Evolutionary conservation across 37 sponge, comb jelly and placozoan genomes (phyloP).

Genomic region (Tethya wilhelma): DNA sequence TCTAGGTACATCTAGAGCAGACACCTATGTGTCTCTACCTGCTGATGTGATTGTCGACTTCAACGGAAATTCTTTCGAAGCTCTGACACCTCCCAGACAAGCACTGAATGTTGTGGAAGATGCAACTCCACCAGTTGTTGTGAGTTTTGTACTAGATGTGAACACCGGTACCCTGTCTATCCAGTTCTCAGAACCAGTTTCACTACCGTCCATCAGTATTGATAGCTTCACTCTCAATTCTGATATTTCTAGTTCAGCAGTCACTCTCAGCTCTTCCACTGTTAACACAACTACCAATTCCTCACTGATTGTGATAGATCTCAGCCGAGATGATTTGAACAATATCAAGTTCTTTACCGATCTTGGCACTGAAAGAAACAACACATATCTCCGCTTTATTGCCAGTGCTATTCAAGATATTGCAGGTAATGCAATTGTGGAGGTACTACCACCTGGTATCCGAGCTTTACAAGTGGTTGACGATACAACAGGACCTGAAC

Average conservation of each 20-base stretch:
- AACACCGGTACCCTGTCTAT: constrained; percentile 62
- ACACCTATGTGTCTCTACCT: constrained; percentile 68
- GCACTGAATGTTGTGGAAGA: constrained; percentile 67
- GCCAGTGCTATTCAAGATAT: constrained; percentile 54
- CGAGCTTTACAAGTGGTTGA: constrained; percentile 7
- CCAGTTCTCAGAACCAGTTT: constrained; percentile 80
- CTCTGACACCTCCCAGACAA: constrained; percentile 14
- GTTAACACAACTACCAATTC: constrained; percentile 21
- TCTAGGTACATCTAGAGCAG: constrained; percentile 52
- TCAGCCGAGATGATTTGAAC: constrained; percentile 60
- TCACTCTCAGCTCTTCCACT: constrained; percentile 38
- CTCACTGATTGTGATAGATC: constrained; percentile 44
- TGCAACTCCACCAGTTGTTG: constrained; percentile 47
- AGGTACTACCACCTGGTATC: constrained; percentile 45
- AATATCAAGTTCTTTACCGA: constrained; percentile 36
- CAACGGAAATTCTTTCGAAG: constrained; percentile 43
- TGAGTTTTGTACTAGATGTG: constrained; percentile 62
- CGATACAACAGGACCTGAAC: constrained; percentile 61
- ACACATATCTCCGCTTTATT: constrained; percentile 54
- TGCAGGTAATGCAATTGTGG: constrained; percentile 38
- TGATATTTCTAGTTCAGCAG: background rate
- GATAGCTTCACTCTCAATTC: constrained; percentile 42
- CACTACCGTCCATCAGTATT: constrained; percentile 16
- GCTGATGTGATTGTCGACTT: constrained; percentile 57
- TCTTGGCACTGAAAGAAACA: constrained; percentile 29